Percentiles rank a stretch among this genome's conserved stretches.
phyloP scores from a whole-genome alignment of 2,888 invertebrate species.

The Amblyjoppa fuscipennis region DNA sequence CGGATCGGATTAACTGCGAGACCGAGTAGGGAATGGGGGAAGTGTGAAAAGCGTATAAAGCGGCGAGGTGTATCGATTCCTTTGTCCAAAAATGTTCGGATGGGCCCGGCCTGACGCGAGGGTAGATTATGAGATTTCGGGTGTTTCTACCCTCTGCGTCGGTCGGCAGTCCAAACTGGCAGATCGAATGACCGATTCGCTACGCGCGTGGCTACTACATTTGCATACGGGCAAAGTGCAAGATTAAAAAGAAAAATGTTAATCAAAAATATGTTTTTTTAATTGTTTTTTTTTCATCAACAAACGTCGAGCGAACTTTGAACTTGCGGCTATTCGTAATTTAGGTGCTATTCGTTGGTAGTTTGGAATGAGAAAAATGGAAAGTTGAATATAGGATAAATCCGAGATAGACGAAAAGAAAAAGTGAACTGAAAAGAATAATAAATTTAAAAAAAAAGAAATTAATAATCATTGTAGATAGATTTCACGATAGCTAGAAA shows the following conservation, averaged over 20 bases:
- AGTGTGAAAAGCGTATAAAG: conserved; percentile 35
- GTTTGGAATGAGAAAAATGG: conserved; percentile 65
- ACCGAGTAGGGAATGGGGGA: neutral
- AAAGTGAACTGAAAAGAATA: conserved; percentile 18
- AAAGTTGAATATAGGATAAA: conserved; percentile 14
- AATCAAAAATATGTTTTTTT: too few relatives aligned
- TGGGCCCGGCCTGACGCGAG: neutral
- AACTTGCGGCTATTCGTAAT: conserved; percentile 69
- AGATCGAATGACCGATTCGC: conserved; percentile 43
- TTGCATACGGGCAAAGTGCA: conserved; percentile 53
- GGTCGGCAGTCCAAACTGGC: neutral
- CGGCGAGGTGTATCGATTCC: conserved; percentile 62
- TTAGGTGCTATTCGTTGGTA: conserved; percentile 78
- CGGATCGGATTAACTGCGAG: conserved; percentile 13
- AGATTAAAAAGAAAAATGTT: conserved; percentile 30
- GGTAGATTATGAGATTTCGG: conserved; percentile 16
- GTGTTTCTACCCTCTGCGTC: neutral
- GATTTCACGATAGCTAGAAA: conserved; percentile 75
- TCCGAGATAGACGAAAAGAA: conserved; percentile 37
- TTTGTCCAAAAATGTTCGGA: conserved; percentile 16
- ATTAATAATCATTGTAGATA: conserved; percentile 73
- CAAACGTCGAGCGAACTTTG: conserved; percentile 33
- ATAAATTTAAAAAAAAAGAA: neutral
- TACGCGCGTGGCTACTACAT: neutral
- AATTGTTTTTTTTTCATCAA: conserved; percentile 16